Evolutionary conservation across 2,113 vertebrate genomes (phyloP), one percentile per base, ranked within the genome.

Genomic region (Speoplatyrhinus poulsoni): DNA sequence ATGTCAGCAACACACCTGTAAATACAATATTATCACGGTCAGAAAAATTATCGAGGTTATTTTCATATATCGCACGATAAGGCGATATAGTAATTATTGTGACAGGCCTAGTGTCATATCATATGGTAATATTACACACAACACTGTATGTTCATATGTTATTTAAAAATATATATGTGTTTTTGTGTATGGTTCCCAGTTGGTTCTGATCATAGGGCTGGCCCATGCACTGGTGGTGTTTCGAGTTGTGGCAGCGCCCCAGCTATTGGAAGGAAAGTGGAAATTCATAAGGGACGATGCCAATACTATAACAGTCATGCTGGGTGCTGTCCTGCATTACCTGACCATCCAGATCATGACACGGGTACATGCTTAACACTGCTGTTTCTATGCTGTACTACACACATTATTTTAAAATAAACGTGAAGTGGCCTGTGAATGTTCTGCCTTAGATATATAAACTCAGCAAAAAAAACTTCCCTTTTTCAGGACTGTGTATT

Each of bases 261-360:
- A 91, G 19, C 81, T 98, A 61, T 88, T 75, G 12, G 83, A 90
- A 50, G 76, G 79, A 1, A 0, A 7, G 0, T 82, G 62, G 16
- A 16, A 62, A 3, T 90, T 96, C 55, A 54, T 96, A 36, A 80
- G 4, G 0, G 85, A 93, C 1, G 72, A 92, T 0, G 94, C 95
- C 72, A 88, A 88, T 85, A 90, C 84, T 0, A 56, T 91, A 0
- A 93, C 93, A 0, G 86, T 96, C 75, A 71, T 92, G 46, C 85
- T 93, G 0, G 96, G 96, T 5, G 95, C 96, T 0, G 88, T 98
- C 49, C 85, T 96, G 75, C 97, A 99, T 81, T 99, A 97, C 5
- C 0, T 96, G 54, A 96, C 92, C 77, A 97, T 99, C 1, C 49
- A 95, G 79, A 6, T 95, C 91, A 96, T 97, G 96, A 97, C 90